These are phyloP conservation scores for Strigamia maritima DNA, from an alignment of 2,888 invertebrate species.

Conservation along the genomic window DNA sequence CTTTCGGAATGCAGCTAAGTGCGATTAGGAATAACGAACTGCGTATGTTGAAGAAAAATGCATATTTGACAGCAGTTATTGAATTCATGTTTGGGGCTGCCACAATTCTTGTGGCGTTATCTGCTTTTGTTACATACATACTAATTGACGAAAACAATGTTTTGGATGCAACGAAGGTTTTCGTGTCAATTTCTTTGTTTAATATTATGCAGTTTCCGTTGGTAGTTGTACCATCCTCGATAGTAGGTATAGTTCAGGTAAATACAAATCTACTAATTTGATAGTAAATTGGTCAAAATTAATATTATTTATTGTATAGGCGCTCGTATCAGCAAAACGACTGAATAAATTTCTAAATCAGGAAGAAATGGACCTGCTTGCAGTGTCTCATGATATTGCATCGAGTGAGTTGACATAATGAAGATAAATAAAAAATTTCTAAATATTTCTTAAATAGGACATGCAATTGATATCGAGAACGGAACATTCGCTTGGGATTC, in stretches of 20 bases:
- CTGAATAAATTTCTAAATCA: constrained; percentile 88
- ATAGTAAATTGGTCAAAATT: constrained; percentile 53
- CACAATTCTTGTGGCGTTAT: constrained; percentile 73
- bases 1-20: background rate
- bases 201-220: constrained; percentile 82
- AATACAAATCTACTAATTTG: constrained; percentile 65
- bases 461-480: constrained; percentile 63
- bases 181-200: constrained; percentile 83
- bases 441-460: background rate
- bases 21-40: background rate
- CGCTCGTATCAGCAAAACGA: constrained; percentile 83
- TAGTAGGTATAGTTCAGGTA: constrained; percentile 75
- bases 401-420: constrained; percentile 65
- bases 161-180: constrained; percentile 75
- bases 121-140: constrained; percentile 80
- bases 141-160: constrained; percentile 61
- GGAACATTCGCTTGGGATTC: constrained; percentile 85
- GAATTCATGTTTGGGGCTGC: too few species aligned
- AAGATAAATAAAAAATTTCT: constrained; percentile 55
- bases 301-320: constrained; percentile 86
- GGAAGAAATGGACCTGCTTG: constrained; percentile 76
- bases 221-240: constrained; percentile 72
- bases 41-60: background rate
- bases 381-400: constrained; percentile 54
- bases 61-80: background rate